These are phyloP conservation scores for Rugalucina vietnamica DNA, from an alignment of 2,888 invertebrate genomes.

Conservation along the genomic window DNA sequence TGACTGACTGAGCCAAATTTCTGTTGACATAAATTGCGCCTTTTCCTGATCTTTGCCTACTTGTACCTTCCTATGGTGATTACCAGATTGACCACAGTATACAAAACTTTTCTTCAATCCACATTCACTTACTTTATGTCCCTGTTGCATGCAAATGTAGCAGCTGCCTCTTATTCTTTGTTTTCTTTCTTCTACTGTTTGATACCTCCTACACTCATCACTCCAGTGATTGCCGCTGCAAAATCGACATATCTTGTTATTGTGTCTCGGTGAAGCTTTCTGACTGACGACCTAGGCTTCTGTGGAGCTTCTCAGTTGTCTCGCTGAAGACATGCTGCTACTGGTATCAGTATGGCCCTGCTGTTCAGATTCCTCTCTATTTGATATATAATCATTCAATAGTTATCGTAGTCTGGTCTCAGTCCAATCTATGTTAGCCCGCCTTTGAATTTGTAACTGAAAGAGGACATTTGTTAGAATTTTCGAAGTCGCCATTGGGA, in stretches of 20 bases:
- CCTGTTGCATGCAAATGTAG: conserved; percentile 2
- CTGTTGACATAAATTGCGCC: no score
- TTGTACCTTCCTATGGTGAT: background rate
- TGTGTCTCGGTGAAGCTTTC: background rate
- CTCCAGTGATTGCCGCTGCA: conserved; percentile 12
- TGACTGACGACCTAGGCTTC: background rate
- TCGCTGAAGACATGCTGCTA: background rate
- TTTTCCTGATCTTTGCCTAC: no score
- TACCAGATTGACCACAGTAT: background rate
- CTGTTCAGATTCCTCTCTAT: background rate
- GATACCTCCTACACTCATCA: conserved; percentile 15
- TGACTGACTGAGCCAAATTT: no score
- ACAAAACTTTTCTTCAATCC: background rate
- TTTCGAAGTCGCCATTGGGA: background rate
- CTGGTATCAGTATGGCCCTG: background rate
- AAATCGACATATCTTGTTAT: background rate
- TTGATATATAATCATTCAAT: background rate
- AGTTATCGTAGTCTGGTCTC: background rate
- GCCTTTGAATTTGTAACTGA: background rate
- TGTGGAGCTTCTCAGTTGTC: background rate
- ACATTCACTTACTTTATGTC: conserved; percentile 4
- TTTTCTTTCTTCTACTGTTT: conserved; percentile 10
- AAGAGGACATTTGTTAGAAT: background rate
- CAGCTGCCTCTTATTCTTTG: conserved; percentile 4
- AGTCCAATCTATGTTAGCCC: background rate